Base-by-base conservation (phyloP, 1,140 invertebrate genomes). In the Mya arenaria region DNA sequence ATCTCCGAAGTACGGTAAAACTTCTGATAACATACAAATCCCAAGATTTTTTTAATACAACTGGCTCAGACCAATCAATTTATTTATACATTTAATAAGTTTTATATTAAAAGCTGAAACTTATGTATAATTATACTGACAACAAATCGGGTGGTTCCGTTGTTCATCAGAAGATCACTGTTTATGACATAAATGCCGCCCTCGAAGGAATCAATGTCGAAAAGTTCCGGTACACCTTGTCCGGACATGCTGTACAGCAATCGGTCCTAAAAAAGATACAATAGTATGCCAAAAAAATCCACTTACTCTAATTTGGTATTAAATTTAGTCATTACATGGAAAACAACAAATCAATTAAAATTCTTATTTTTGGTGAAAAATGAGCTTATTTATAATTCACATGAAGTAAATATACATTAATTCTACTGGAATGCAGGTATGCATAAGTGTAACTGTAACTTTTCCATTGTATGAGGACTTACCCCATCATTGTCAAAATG, bases 171-270 rank as follows among this genome's bases (percentile, higher is more conserved):
- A n/a, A n/a, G n/a, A n/a, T n/a, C n/a, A n/a, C n/a, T n/a, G n/a
- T n/a, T n/a, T n/a, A n/a, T n/a, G n/a, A n/a, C n/a, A n/a, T n/a
- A n/a, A n/a, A 80, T 68, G 28, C 66, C 66, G 23, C 77, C 77
- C 10, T 69, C 65, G 4, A 39, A 25, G 6, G 10, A 41, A 34
- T 80, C 77, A 32, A 71, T 62, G 37, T 71, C 52, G 44, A 80
- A 80, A 48, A 80, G 0, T 62, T 80, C 77, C 44, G 77, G 77
- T 44, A 80, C 77, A 10, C 77, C 77, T 17, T 69, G 34, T 3
- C 77, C 77, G 28, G 23, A n/a, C 48, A 80, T 32, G 10, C 23
- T 8, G 52, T 68, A 68, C 5, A 41, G 0, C 3, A 73, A 15
- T 19, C 25, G 4, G 34, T 73, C 69, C 68, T 71, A 41, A 48